These are phyloP conservation scores for Muscina levida DNA, from an alignment of 2,888 invertebrate genomes.

Conservation along the genomic window DNA sequence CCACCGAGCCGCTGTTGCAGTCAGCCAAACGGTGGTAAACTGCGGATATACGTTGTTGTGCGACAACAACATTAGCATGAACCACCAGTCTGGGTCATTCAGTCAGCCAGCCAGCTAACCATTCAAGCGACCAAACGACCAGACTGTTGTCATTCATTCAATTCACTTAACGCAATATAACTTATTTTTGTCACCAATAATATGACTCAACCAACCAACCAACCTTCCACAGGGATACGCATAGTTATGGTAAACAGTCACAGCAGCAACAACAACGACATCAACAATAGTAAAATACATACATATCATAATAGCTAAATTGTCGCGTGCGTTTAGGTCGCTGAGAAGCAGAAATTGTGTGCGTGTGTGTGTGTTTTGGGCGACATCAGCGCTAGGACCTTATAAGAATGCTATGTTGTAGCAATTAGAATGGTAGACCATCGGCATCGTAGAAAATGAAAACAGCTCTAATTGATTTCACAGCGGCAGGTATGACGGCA, in stretches of 20 bases:
- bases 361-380: no score
- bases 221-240: not conserved
- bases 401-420: constrained; percentile 45
- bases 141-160: constrained; percentile 21
- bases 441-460: constrained; percentile 33
- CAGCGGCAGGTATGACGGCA: constrained; percentile 73
- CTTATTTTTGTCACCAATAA: constrained; percentile 56
- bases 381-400: constrained; percentile 19
- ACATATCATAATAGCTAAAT: constrained; percentile 38
- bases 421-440: constrained; percentile 55
- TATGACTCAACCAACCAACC: constrained; percentile 66
- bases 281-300: not conserved
- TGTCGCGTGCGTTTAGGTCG: constrained; percentile 66
- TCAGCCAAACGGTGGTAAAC: constrained; percentile 46
- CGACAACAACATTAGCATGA: constrained; percentile 54
- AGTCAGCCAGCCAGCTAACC: constrained; percentile 24
- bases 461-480: constrained; percentile 76
- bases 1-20: constrained; percentile 33
- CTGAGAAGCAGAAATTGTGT: not conserved
- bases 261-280: not conserved
- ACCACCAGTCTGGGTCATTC: constrained; percentile 59
- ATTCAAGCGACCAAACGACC: constrained; percentile 12
- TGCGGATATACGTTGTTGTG: constrained; percentile 35
- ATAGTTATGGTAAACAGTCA: not conserved
- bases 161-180: constrained; percentile 46